Evolutionary conservation across 1,140 invertebrate species (phyloP).

Genomic region (Aphelinus atriplicis): DNA sequence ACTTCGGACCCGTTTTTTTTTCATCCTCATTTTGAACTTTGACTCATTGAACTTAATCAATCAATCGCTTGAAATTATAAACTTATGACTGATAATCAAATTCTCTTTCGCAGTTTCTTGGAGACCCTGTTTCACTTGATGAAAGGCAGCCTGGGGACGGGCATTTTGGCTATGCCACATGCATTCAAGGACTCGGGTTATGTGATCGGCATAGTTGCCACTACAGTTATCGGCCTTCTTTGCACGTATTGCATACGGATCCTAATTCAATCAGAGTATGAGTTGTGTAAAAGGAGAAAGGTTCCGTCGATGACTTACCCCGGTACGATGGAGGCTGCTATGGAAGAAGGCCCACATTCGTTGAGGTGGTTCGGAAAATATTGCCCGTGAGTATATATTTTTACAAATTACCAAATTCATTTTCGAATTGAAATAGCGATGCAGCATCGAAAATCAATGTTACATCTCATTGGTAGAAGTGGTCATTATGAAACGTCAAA

Average conservation of each 20-base stretch:
- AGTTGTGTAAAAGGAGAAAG: slow-evolving; percentile 74
- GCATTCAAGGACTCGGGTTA: slow-evolving; percentile 84
- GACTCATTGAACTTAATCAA: too few species aligned
- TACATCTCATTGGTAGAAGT: too few species aligned
- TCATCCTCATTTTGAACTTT: too few species aligned
- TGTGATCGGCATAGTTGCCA: slow-evolving; percentile 72
- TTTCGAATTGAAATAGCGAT: too few species aligned
- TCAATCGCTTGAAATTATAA: too few species aligned
- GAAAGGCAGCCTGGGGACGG: slow-evolving; percentile 88
- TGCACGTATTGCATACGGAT: slow-evolving; percentile 86
- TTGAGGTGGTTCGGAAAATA: slow-evolving; percentile 70
- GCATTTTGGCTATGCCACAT: slow-evolving; percentile 87
- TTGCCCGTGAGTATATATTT: slow-evolving; percentile 68
- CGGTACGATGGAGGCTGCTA: slow-evolving; percentile 74
- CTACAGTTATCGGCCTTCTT: slow-evolving; percentile 76
- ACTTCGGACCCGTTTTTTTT: too few species aligned
- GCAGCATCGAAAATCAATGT: too few species aligned
- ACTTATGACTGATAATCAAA: too few species aligned
- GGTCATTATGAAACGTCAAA: too few species aligned
- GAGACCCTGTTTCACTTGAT: slow-evolving; percentile 83
- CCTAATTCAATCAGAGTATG: slow-evolving; percentile 75
- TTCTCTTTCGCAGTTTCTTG: slow-evolving; percentile 43
- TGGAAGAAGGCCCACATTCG: slow-evolving; percentile 74
- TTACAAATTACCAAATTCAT: too few species aligned
- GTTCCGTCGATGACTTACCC: slow-evolving; percentile 78